Evolutionary conservation across 2,797 vertebrate genomes (phyloP), one percentile per base, ranked within the genome.

Genomic region (Octomys mimax): DNA sequence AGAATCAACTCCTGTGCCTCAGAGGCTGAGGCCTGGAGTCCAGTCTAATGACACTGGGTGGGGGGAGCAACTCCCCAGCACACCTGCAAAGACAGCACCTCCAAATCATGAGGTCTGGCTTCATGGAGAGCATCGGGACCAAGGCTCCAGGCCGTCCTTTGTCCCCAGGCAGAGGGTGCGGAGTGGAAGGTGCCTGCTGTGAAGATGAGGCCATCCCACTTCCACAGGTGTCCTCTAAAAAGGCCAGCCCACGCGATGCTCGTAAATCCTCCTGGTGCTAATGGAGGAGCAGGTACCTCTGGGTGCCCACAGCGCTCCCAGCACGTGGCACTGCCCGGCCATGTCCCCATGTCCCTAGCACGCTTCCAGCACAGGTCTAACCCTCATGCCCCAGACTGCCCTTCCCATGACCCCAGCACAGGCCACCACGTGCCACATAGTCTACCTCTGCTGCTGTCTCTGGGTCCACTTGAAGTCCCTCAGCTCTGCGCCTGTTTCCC

Each of bases 401-500:
- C 2, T 24, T n/a, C 49, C 64, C 39, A 18, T n/a, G 10, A 82
- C 21, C 87, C 85, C 49, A 59, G 49, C n/a, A 79, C 66, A 81
- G 75, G 57, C 46, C 82, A n/a, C 28, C 80, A 9, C 16, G 31
- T 0, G 0, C 42, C 66, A 78, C 79, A 39, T 9, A 49, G 24
- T 28, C 46, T 52, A 46, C 39, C 78, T 36, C 83, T 57, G 22
- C 75, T 42, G 33, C 49, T 66, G 22, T n/a, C 61, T 85, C 81
- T 49, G 31, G 5, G 18, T n/a, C 88, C 36, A 9, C 31, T 21
- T 61, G 62, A 59, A 46, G 26, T 59, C 39, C 64, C 24, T 42
- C 92, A 46, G 52, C 54, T 54, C 70, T 64, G n/a, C 31, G 66
- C 49, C 87, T 95, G 42, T 77, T 89, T 93, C 66, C 22, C 83